Evolutionary conservation across 23 tunicate species (phyloP), one percentile per base, ranked within the genome.

Genomic region (Aplidium turbinatum): DNA sequence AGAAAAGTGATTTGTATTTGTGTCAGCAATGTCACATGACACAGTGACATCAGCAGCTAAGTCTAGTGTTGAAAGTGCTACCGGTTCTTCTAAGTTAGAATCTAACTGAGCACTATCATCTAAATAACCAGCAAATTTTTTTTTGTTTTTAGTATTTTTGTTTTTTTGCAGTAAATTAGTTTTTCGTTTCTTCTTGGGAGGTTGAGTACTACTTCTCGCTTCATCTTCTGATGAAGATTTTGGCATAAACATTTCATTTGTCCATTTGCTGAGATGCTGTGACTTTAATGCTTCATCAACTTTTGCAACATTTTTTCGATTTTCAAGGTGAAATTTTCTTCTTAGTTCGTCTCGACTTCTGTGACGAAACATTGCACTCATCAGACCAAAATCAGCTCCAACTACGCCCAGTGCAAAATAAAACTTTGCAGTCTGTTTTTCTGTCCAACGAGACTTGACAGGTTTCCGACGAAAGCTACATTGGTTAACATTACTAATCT

Each of bases 221-320:
- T 81, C 87, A 35, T 81, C 87, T 55, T 81, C 87, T 13, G 87
- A 81, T 4, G 87, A 81, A 35, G 87, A 72, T 16, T 60, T 64
- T 0, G 87, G 85, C 51, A 27, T 69, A 54, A 88, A 88, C 96
- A 88, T 88, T 22, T 88, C 96, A 58, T 88, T 78, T 13, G 96
- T 88, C 96, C 96, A 88, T 57, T 88, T 88, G 57, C 83, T 77
- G 1, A 89, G 71, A 72, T 89, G 96, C 66, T 89, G 96, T 27
- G 77, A 75, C 31, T 55, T 78, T 26, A 89, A 48, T 4, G 96
- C 89, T 21, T 77, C 67, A 35, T 89, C 96, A 30, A 89, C 73
- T 32, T 72, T 61, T 34, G 24, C 54, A 3, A 45, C 47, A 38
- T 89, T 77, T 24, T 57, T 72, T 40, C 68, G 61, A 11, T 80